These are phyloP conservation scores for Oopsacas minuta DNA, from an alignment of 37 sponge, comb jelly and placozoan species.

Conservation along the genomic window DNA sequence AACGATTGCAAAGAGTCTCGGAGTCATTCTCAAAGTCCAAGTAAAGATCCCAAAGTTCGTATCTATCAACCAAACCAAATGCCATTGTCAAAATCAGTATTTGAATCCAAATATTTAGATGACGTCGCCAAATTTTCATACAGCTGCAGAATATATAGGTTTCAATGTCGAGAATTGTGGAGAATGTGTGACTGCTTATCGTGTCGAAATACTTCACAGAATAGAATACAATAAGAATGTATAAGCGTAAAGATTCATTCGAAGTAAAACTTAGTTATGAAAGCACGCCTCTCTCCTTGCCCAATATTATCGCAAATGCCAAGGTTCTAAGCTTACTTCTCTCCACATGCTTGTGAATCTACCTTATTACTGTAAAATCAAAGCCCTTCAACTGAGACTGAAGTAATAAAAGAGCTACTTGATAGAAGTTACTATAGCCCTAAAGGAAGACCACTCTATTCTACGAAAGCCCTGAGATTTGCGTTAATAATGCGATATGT, in stretches of 20 bases:
- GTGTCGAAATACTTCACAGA: too few relatives aligned
- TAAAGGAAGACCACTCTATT: conserved; percentile 1
- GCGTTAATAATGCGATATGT: not conserved
- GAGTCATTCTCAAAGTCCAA: not conserved
- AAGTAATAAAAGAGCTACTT: not conserved
- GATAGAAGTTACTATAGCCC: not conserved
- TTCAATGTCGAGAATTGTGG: not conserved
- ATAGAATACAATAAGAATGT: not conserved
- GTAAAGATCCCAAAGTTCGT: not conserved
- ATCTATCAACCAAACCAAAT: not conserved
- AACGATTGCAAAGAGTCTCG: not conserved
- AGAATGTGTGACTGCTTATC: too few relatives aligned
- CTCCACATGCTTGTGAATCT: not conserved
- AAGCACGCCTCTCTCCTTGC: not conserved
- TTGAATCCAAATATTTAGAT: not conserved
- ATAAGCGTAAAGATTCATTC: not conserved
- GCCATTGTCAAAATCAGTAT: not conserved
- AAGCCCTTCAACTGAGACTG: not conserved
- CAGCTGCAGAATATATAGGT: not conserved
- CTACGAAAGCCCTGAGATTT: not conserved
- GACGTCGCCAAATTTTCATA: not conserved
- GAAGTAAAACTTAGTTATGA: not conserved
- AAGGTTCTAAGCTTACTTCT: not conserved
- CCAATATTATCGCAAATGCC: not conserved
- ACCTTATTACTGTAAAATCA: not conserved